Evolutionary conservation across 2,888 invertebrate genomes (phyloP).

Genomic region (Pogonocherus hispidulus): DNA sequence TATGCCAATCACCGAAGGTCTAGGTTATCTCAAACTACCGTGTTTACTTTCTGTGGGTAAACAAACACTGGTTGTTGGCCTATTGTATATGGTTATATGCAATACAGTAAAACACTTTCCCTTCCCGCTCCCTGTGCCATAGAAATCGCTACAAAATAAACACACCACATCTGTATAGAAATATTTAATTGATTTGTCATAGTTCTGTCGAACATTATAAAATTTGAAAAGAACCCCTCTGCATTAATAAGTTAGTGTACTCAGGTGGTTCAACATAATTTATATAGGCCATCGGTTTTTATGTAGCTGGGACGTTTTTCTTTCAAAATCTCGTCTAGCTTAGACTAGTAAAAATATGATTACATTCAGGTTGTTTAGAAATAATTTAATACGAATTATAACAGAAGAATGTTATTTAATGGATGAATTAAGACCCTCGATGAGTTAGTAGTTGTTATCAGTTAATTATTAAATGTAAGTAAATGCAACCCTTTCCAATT

Average conservation of each 20-base stretch:
- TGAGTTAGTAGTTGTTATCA: too few relatives aligned
- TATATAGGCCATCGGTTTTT: neutral
- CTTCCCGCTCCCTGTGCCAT: constrained; percentile 14
- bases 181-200: constrained; percentile 59
- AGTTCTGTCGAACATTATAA: constrained; percentile 50
- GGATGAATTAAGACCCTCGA: too few relatives aligned
- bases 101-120: constrained; percentile 22
- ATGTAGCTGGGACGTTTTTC: neutral
- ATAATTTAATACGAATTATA: too few relatives aligned
- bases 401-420: too few relatives aligned
- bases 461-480: too few relatives aligned
- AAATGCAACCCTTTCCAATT: too few relatives aligned
- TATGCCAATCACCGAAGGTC: too few relatives aligned
- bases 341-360: too few relatives aligned
- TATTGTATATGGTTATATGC: constrained; percentile 21
- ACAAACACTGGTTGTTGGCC: constrained; percentile 30
- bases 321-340: too few relatives aligned
- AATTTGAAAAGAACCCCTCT: constrained; percentile 34
- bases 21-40: constrained; percentile 3
- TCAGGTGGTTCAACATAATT: constrained; percentile 40
- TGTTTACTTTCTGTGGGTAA: constrained; percentile 28
- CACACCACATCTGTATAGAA: constrained; percentile 53
- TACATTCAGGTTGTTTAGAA: too few relatives aligned
- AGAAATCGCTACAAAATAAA: constrained; percentile 50
- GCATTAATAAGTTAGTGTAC: constrained; percentile 40